Evolutionary conservation across 2,888 invertebrate species (phyloP), one percentile per base, ranked within the genome.

Genomic region (Nomada hirtipes): DNA sequence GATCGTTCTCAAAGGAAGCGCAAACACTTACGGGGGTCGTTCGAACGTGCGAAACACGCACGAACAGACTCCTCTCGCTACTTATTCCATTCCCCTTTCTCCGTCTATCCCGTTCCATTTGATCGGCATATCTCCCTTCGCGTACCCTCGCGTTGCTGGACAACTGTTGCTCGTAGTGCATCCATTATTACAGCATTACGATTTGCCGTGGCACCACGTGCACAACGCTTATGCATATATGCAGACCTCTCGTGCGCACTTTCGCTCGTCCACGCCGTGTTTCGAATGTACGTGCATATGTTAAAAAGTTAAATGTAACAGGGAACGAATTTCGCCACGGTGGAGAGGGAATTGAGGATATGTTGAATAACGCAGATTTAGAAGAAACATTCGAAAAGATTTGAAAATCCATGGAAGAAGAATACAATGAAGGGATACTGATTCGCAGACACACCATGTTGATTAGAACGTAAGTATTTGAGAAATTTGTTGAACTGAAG

Each of bases 131-230:
- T 81, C 65, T 52, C 70, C 73, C 26, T 64, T 29, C 57, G 26
- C 63, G 72, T 65, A 65, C 79, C 63, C 68, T 63, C 85, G 61
- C 71, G 53, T 74, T 57, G 77, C 86, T 87, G 89, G 91, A 91
- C 91, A 91, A 91, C 91, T 91, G 91, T 91, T 90, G 91, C 91
- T 90, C 88, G 76, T 82, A 72, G 84, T 86, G 88, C 90, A 88
- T 90, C 88, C 89, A 90, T 91, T 90, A 91, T 91, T 90, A 87
- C 87, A 83, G 85, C 88, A 88, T 90, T 90, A 89, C 89, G 85
- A 90, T 88, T 89, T 76, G 88, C 84, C 86, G 79, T 79, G 52
- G 80, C 78, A 64, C 82, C 77, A 60, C 78, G 76, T 84, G 76
- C 63, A 64, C 79, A 50, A 50, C 76, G 77, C 85, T 81, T 85